phyloP scores from a whole-genome alignment of 2,797 vertebrate species.

The Malacoraja senta region DNA sequence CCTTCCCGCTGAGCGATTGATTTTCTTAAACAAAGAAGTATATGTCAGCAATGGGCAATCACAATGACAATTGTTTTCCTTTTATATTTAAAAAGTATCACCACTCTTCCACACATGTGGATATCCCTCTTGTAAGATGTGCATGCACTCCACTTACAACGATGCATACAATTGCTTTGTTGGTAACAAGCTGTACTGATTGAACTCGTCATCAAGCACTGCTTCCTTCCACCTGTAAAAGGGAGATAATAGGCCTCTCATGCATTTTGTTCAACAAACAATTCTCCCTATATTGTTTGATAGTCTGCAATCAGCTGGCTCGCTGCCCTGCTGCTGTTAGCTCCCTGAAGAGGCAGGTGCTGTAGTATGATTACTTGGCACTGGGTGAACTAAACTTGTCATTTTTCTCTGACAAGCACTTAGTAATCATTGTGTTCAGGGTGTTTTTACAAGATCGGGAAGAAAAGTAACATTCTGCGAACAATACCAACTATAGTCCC shows the following conservation, averaged over 20 bases:
- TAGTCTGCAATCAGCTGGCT: slow-evolving; percentile 42
- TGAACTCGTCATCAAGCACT: not conserved
- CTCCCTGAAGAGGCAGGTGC: slow-evolving; percentile 23
- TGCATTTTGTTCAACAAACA: slow-evolving; percentile 43
- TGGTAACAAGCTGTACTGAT: not conserved
- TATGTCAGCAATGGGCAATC: not conserved
- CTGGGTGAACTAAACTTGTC: slow-evolving; percentile 23
- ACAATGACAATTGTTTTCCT: not conserved
- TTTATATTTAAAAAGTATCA: not conserved
- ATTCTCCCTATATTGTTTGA: slow-evolving; percentile 48
- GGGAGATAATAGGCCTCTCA: slow-evolving; percentile 1
- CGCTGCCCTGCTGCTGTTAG: not conserved
- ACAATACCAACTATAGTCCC: not conserved
- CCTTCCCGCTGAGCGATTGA: not conserved
- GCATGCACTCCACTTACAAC: not conserved
- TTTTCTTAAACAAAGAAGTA: not conserved
- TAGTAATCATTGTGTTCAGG: slow-evolving; percentile 8
- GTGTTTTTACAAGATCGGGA: slow-evolving; percentile 12
- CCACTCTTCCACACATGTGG: not conserved
- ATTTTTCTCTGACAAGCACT: not conserved
- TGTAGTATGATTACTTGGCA: slow-evolving; percentile 13
- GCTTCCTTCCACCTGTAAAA: slow-evolving; percentile 5
- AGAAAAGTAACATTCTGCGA: not conserved
- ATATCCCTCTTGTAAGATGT: not conserved
- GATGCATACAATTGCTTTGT: not conserved